A percentile compares a stretch with the other conserved stretches of the same genome.
Conservation (phyloP, 2,113 vertebrate genomes). For the Gambusia affinis region DNA sequence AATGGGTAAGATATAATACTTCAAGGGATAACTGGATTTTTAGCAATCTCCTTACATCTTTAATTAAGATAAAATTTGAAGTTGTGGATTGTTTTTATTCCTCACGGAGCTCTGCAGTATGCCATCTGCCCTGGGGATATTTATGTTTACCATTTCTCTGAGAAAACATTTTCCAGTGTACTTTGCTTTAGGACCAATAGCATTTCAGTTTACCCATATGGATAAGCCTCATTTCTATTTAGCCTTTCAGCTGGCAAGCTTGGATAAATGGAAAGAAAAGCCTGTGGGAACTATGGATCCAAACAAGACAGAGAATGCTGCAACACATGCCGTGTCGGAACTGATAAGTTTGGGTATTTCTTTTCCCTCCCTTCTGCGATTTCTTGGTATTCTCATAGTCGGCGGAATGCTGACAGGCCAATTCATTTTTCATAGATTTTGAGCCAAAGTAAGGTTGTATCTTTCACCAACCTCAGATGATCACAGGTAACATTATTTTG, state of each 20-base stretch:
- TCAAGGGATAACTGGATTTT: background rate
- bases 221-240: constrained; percentile 57
- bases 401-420: constrained; percentile 35
- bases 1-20: background rate
- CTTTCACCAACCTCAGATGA: constrained; percentile 22
- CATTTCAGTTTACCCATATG: constrained; percentile 54
- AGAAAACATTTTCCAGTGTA: constrained; percentile 31
- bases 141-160: constrained; percentile 36
- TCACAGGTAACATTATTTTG: constrained; percentile 56
- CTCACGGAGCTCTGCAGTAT: constrained; percentile 5
- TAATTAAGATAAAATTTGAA: background rate
- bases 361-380: constrained; percentile 8
- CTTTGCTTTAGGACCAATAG: constrained; percentile 47
- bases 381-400: constrained; percentile 26
- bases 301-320: constrained; percentile 59
- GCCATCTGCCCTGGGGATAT: constrained; percentile 13
- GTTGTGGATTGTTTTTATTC: constrained; percentile 1
- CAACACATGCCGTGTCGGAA: constrained; percentile 48
- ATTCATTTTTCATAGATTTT: constrained; percentile 48
- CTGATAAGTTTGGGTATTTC: constrained; percentile 55
- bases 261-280: constrained; percentile 60
- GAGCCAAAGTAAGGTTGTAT: constrained; percentile 26
- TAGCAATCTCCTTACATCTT: constrained; percentile 5
- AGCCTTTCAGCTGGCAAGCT: constrained; percentile 50
- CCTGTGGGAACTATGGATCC: constrained; percentile 54